Evolutionary conservation across 2,888 invertebrate genomes (phyloP).

Genomic region (Caenorhabditis wallacei): DNA sequence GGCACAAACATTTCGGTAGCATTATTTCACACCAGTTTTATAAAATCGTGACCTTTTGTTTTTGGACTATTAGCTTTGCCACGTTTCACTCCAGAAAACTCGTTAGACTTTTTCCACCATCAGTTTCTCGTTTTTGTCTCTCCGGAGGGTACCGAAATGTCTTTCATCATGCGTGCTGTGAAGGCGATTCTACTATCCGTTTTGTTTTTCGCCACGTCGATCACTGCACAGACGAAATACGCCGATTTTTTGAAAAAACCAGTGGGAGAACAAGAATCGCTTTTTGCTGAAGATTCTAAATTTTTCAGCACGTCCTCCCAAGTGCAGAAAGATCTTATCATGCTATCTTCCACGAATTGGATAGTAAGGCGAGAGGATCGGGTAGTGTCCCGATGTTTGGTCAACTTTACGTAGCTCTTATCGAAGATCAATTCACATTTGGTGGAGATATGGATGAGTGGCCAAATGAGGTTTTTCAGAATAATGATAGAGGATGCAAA

Average conservation of each 20-base stretch:
- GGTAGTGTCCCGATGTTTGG: background rate
- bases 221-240: background rate
- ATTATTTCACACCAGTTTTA: too few species aligned
- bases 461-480: background rate
- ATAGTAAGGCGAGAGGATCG: background rate
- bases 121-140: background rate
- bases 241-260: slow-evolving; percentile 40
- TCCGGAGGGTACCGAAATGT: background rate
- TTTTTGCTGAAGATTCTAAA: background rate
- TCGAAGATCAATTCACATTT: slow-evolving; percentile 57
- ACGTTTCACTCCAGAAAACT: too few species aligned
- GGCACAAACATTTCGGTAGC: too few species aligned
- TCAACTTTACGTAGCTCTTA: slow-evolving; percentile 49
- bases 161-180: slow-evolving; percentile 20
- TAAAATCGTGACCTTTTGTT: too few species aligned
- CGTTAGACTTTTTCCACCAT: too few species aligned
- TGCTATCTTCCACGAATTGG: slow-evolving; percentile 44
- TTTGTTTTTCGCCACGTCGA: slow-evolving; percentile 27
- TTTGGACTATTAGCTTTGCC: too few species aligned
- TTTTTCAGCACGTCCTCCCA: slow-evolving; percentile 47
- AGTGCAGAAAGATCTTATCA: slow-evolving; percentile 37
- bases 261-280: background rate
- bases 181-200: slow-evolving; percentile 25
- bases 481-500: slow-evolving; percentile 17
- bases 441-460: slow-evolving; percentile 49